Percentiles rank a stretch among this genome's conserved stretches.
Conservation (phyloP, 2,888 invertebrate species). For the Agrotis exclamationis region DNA sequence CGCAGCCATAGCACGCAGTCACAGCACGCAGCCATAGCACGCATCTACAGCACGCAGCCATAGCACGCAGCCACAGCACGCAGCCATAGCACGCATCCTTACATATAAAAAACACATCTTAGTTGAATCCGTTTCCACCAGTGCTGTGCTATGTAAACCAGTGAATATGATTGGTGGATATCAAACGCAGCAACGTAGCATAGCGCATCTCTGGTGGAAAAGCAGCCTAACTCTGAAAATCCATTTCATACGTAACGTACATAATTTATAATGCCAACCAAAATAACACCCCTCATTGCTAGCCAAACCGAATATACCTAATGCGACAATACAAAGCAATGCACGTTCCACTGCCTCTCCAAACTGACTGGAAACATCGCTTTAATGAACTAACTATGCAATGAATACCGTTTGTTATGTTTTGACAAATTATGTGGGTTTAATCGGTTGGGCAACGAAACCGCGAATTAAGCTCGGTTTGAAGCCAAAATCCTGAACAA, state of each 20-base stretch:
- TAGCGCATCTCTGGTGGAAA: too few relatives aligned
- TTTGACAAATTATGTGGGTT: slow-evolving; percentile 31
- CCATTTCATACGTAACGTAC: slow-evolving; percentile 28
- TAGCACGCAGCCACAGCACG: too few relatives aligned
- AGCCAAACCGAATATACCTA: slow-evolving; percentile 18
- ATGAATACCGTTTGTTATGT: slow-evolving; percentile 23
- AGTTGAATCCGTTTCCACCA: too few relatives aligned
- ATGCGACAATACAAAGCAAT: slow-evolving; percentile 14
- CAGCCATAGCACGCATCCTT: too few relatives aligned
- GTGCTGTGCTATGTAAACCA: too few relatives aligned
- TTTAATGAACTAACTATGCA: slow-evolving; percentile 28
- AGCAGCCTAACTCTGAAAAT: slow-evolving; percentile 48
- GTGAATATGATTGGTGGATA: too few relatives aligned
- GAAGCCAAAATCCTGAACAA: slow-evolving; percentile 51
- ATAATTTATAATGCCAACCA: slow-evolving; percentile 31
- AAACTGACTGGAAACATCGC: slow-evolving; percentile 16
- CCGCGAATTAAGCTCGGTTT: slow-evolving; percentile 48
- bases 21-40: too few relatives aligned
- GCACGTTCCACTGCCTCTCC: slow-evolving; percentile 38
- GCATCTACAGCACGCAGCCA: too few relatives aligned
- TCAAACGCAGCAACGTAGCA: too few relatives aligned
- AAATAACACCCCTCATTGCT: slow-evolving; percentile 23
- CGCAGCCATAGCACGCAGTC: too few relatives aligned
- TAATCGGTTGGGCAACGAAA: slow-evolving; percentile 40
- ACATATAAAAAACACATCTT: too few relatives aligned